phyloP scores from a whole-genome alignment of 2,888 invertebrate species.

The Thumatha senex region DNA sequence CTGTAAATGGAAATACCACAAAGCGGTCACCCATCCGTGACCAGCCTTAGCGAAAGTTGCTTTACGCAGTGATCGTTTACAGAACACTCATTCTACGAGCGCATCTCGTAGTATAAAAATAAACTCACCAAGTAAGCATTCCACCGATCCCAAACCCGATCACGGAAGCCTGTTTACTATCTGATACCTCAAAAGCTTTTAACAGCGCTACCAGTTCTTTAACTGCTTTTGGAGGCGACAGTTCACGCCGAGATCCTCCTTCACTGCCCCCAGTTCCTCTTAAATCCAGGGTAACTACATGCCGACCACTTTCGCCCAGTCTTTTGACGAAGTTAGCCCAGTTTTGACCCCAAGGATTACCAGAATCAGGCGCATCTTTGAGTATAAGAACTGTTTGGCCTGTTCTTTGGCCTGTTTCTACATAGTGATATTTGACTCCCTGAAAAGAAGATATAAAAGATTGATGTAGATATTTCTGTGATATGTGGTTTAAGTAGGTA shows the following conservation, averaged over 20 bases:
- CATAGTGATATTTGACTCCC: conserved; percentile 79
- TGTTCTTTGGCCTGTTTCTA: conserved; percentile 68
- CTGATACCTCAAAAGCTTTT: conserved; percentile 63
- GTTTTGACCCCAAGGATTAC: conserved; percentile 61
- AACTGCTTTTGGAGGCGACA: conserved; percentile 67
- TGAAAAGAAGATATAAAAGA: conserved; percentile 33
- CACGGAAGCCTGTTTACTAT: conserved; percentile 59
- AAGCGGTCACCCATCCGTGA: too few species aligned
- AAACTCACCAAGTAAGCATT: conserved; percentile 71
- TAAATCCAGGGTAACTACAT: conserved; percentile 70
- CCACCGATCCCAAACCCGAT: conserved; percentile 77
- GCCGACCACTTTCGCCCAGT: conserved; percentile 60
- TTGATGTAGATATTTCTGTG: too few species aligned
- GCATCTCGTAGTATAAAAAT: too few species aligned
- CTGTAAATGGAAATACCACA: too few species aligned
- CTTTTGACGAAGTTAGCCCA: conserved; percentile 61
- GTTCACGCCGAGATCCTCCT: conserved; percentile 58
- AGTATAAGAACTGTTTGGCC: conserved; percentile 65
- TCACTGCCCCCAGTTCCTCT: conserved; percentile 74
- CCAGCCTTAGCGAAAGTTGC: too few species aligned
- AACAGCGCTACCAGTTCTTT: conserved; percentile 64
- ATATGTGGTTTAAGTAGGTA: background rate
- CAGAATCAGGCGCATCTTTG: conserved; percentile 69
- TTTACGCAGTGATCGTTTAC: too few species aligned
- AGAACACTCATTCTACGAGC: too few species aligned